Percentiles rank a stretch among this genome's conserved stretches.
phyloP scores from a whole-genome alignment of 1,140 invertebrate species.

The Colletes latitarsis region DNA sequence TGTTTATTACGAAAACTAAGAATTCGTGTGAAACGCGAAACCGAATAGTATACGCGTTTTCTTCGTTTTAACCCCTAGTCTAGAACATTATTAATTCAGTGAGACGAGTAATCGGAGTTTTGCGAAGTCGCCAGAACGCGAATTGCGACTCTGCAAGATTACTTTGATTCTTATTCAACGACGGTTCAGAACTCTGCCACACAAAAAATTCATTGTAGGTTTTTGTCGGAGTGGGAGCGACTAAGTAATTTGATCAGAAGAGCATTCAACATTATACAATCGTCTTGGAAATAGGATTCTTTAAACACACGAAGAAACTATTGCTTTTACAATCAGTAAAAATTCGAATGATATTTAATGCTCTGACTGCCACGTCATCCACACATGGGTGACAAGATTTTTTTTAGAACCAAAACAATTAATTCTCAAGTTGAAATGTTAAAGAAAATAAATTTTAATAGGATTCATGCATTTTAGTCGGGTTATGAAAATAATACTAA shows the following conservation, averaged over 20 bases:
- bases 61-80: not conserved
- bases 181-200: not conserved
- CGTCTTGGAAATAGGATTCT: too few species aligned
- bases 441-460: too few species aligned
- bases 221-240: not conserved
- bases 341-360: too few species aligned
- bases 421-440: too few species aligned
- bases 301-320: not conserved
- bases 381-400: too few species aligned
- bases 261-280: slow-evolving; percentile 4
- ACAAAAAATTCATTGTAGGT: slow-evolving; percentile 10
- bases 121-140: not conserved
- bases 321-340: too few species aligned
- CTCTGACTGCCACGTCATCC: too few species aligned
- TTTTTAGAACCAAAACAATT: too few species aligned
- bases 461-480: too few species aligned
- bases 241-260: not conserved
- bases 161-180: not conserved
- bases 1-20: too few species aligned
- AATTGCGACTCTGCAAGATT: slow-evolving; percentile 5
- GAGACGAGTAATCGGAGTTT: not conserved
- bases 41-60: not conserved
- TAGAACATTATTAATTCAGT: not conserved
- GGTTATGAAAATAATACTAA: too few species aligned
- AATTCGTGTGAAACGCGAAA: too few species aligned